Evolutionary conservation across 2,113 vertebrate species (phyloP).

Genomic region (Amia ocellicauda): DNA sequence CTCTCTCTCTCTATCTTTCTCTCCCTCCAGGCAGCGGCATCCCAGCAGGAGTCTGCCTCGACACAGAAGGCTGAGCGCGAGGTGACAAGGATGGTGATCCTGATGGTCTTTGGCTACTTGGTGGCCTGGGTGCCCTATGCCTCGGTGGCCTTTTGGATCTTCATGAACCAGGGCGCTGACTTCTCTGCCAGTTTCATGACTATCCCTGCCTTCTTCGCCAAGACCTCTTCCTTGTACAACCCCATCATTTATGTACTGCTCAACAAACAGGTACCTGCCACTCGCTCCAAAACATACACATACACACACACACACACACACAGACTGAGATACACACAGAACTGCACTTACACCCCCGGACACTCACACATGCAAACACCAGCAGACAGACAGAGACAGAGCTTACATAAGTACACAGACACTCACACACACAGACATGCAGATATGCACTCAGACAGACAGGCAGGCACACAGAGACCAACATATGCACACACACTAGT

Average conservation of each 20-base stretch:
- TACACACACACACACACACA: neutral
- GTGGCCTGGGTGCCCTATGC: slow-evolving; percentile 71
- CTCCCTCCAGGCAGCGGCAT: slow-evolving; percentile 59
- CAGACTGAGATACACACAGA: neutral
- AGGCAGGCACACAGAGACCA: no score
- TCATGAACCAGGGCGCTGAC: slow-evolving; percentile 68
- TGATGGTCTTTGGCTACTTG: slow-evolving; percentile 72
- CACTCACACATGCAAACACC: no score
- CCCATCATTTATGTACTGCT: slow-evolving; percentile 62
- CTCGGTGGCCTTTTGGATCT: slow-evolving; percentile 68
- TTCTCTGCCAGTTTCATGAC: slow-evolving; percentile 61
- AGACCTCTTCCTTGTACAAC: slow-evolving; percentile 73
- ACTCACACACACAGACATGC: no score
- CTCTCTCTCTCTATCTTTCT: neutral
- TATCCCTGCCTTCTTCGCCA: slow-evolving; percentile 74
- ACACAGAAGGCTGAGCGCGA: slow-evolving; percentile 75
- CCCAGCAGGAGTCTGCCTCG: slow-evolving; percentile 70
- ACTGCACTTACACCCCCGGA: no score
- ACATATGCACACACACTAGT: no score
- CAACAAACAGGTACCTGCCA: slow-evolving; percentile 69
- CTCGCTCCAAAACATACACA: neutral
- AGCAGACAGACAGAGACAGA: no score
- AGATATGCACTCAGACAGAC: no score
- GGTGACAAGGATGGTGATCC: slow-evolving; percentile 71
- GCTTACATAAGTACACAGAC: no score